A percentile compares a stretch with the other conserved stretches of the same genome.
phyloP scores from a whole-genome alignment of 1,140 invertebrate genomes.

The Druon quercuslanigerum region DNA sequence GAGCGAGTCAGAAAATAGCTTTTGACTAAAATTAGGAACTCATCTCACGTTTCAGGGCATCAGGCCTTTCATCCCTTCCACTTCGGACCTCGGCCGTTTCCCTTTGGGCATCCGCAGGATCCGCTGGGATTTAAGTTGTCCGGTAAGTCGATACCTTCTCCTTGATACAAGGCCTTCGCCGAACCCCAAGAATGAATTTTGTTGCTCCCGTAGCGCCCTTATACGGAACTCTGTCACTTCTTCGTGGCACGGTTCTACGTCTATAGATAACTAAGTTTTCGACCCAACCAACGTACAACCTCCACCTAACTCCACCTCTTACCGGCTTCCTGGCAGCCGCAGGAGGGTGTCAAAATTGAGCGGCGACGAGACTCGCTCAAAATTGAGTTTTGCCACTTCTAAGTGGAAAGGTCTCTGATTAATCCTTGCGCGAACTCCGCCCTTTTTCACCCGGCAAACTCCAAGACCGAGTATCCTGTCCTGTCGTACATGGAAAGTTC shows the following conservation, averaged over 20 bases:
- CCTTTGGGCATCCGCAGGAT: conserved; percentile 86
- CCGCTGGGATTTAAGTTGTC: conserved; percentile 88
- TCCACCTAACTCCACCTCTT: conserved; percentile 43
- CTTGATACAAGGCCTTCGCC: conserved; percentile 46
- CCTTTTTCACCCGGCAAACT: conserved; percentile 56
- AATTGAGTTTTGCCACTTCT: conserved; percentile 73
- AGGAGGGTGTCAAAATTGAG: conserved; percentile 73
- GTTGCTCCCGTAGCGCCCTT: conserved; percentile 22
- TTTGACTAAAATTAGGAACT: conserved; percentile 45
- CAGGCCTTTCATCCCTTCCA: conserved; percentile 91
- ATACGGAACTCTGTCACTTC: conserved; percentile 28
- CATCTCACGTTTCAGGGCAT: conserved; percentile 78
- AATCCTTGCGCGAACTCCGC: conserved; percentile 61
- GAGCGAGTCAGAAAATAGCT: neutral
- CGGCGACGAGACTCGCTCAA: conserved; percentile 66
- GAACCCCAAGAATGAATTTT: conserved; percentile 27
- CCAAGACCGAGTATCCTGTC: conserved; percentile 34
- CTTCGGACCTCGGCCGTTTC: conserved; percentile 87
- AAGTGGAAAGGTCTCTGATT: conserved; percentile 73
- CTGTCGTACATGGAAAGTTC: conserved; percentile 45
- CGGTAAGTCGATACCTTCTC: conserved; percentile 78
- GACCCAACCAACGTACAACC: conserved; percentile 49
- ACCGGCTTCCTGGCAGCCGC: conserved; percentile 59
- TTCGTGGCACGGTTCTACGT: conserved; percentile 49
- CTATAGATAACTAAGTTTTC: conserved; percentile 71